Evolutionary conservation across 2,113 vertebrate species (phyloP).

Genomic region (Hippocampus barbouri): DNA sequence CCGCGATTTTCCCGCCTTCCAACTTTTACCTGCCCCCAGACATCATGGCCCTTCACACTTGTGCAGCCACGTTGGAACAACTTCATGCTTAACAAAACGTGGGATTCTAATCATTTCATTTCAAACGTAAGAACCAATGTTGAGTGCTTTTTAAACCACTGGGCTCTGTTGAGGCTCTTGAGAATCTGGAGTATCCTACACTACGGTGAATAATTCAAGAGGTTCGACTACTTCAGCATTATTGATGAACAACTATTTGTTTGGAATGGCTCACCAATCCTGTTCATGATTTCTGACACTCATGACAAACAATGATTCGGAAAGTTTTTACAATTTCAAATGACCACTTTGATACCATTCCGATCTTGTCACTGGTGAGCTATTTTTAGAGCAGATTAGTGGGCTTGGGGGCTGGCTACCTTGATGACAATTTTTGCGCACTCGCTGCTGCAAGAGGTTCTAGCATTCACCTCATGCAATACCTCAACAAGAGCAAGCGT

Average conservation of each 20-base stretch:
- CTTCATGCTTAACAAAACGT: neutral
- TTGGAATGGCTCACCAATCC: constrained; percentile 60
- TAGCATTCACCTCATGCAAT: constrained; percentile 40
- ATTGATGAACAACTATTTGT: constrained; percentile 45
- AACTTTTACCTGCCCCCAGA: constrained; percentile 60
- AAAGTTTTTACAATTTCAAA: neutral
- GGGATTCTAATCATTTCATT: neutral
- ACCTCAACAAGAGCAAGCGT: constrained; percentile 16
- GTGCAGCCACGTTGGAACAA: neutral
- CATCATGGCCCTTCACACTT: constrained; percentile 33
- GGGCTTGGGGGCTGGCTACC: no score
- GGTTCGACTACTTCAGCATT: constrained; percentile 20
- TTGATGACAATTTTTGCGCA: no score
- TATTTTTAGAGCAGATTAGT: neutral
- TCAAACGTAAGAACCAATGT: neutral
- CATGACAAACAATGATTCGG: neutral
- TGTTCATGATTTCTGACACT: neutral
- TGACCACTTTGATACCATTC: neutral
- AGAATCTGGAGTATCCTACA: neutral
- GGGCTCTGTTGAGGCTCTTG: constrained; percentile 17
- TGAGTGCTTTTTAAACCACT: neutral
- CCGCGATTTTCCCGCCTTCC: constrained; percentile 62
- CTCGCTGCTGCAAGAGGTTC: neutral
- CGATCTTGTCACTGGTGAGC: neutral
- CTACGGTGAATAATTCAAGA: constrained; percentile 14